Evolutionary conservation across 2,797 vertebrate species (phyloP).

Genomic region (Xenentodon cancila): DNA sequence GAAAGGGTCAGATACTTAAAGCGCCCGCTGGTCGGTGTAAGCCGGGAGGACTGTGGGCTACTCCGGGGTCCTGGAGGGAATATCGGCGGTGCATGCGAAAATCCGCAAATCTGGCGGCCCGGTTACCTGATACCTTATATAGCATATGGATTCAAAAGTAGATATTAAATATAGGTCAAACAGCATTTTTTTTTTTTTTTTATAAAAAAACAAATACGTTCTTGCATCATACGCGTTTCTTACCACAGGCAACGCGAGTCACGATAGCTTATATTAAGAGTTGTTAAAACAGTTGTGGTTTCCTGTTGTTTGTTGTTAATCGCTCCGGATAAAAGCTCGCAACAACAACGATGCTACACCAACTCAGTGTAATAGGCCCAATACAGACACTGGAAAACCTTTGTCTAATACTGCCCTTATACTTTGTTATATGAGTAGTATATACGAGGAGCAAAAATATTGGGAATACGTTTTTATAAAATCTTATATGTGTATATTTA

Average conservation of each 20-base stretch:
- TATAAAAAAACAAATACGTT: too few relatives aligned
- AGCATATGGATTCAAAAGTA: neutral
- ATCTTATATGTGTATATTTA: neutral
- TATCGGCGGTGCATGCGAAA: conserved; percentile 4
- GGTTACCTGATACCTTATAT: neutral
- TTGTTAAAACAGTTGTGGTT: conserved; percentile 12
- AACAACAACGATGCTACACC: conserved; percentile 53
- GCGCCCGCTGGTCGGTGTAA: conserved; percentile 53
- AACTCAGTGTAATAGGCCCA: conserved; percentile 53
- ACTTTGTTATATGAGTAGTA: neutral
- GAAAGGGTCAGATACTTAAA: conserved; percentile 47
- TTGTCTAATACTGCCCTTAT: conserved; percentile 53
- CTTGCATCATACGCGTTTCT: conserved; percentile 5
- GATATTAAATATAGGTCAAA: conserved; percentile 62
- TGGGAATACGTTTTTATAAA: conserved; percentile 16
- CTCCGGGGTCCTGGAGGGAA: conserved; percentile 10
- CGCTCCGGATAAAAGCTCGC: conserved; percentile 23
- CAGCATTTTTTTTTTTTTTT: neutral
- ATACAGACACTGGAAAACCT: conserved; percentile 52
- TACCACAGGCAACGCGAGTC: conserved; percentile 6
- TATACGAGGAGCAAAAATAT: neutral
- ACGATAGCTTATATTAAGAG: conserved; percentile 14
- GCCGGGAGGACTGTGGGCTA: conserved; percentile 30
- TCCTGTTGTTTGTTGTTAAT: conserved; percentile 13
- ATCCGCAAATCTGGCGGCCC: neutral